Evolutionary conservation across 1,140 invertebrate species (phyloP).

Genomic region (Anthonomus grandis): DNA sequence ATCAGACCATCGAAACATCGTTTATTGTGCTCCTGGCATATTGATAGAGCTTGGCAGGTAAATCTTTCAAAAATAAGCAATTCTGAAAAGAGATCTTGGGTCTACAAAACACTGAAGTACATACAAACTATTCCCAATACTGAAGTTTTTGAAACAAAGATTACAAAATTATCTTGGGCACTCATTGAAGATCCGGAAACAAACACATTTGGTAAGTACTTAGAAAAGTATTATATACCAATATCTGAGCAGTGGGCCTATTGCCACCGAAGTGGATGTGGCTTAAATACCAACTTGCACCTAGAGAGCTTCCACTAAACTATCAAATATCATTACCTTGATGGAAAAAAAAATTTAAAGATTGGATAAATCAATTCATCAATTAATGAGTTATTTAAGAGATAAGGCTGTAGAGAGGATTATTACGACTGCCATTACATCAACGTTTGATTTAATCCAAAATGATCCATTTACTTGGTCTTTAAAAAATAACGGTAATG

Average conservation of each 20-base stretch:
- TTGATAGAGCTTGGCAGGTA: neutral
- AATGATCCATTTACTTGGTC: too few relatives aligned
- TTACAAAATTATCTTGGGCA: too few relatives aligned
- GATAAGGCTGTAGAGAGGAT: neutral
- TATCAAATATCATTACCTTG: neutral
- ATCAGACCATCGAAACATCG: constrained; percentile 1
- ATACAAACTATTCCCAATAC: neutral
- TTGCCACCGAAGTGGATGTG: neutral
- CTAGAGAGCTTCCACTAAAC: neutral
- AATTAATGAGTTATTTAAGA: neutral
- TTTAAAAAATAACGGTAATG: too few relatives aligned
- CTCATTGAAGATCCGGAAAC: neutral
- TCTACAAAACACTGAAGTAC: neutral
- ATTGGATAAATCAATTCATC: neutral
- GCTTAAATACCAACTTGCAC: neutral
- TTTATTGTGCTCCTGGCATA: constrained; percentile 1
- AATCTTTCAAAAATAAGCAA: neutral
- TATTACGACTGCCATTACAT: too few relatives aligned
- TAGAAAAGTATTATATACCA: neutral
- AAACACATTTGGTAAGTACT: neutral
- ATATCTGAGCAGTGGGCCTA: neutral
- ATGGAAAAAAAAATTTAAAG: neutral
- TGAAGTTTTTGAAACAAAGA: neutral
- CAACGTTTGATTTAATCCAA: too few relatives aligned
- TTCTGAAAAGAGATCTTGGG: neutral